These are phyloP conservation scores for Empis livida DNA, from an alignment of 2,888 invertebrate species.

Conservation along the genomic window DNA sequence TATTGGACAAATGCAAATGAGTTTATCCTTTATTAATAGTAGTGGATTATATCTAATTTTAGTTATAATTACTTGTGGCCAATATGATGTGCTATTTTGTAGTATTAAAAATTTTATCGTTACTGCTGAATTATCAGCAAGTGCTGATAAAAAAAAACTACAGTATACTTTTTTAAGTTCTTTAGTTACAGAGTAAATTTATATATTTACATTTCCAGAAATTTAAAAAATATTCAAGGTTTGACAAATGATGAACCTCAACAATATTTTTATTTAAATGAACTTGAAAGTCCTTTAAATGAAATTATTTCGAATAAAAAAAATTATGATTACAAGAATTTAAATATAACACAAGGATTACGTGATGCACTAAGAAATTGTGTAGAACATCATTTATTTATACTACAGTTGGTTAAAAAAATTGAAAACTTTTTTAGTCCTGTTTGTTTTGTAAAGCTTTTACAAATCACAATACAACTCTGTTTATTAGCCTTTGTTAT, in stretches of 20 bases:
- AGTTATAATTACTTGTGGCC: slow-evolving; percentile 24
- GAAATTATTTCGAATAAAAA: neutral
- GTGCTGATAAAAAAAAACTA: no score
- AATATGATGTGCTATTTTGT: slow-evolving; percentile 25
- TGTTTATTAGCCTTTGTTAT: slow-evolving; percentile 29
- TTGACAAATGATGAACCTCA: slow-evolving; percentile 16
- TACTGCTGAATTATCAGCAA: slow-evolving; percentile 13
- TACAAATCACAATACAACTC: slow-evolving; percentile 24
- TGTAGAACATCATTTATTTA: slow-evolving; percentile 25
- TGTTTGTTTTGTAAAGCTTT: slow-evolving; percentile 27
- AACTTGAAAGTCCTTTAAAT: slow-evolving; percentile 6
- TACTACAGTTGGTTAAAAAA: slow-evolving; percentile 19
- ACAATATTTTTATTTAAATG: slow-evolving; percentile 20
- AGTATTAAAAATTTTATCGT: slow-evolving; percentile 27
- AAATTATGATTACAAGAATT: slow-evolving; percentile 3
- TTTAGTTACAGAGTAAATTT: no score
- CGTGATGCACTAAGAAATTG: slow-evolving; percentile 19
- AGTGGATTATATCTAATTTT: slow-evolving; percentile 28
- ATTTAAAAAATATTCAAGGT: slow-evolving; percentile 16
- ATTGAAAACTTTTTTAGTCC: slow-evolving; percentile 28
- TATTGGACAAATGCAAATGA: slow-evolving; percentile 28
- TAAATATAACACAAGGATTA: slow-evolving; percentile 9
- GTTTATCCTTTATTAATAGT: slow-evolving; percentile 9
- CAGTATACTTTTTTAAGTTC: no score
- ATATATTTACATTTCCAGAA: slow-evolving; percentile 10